Base-by-base conservation (phyloP, 2,113 vertebrate genomes). In the Tachysurus fulvidraco region DNA sequence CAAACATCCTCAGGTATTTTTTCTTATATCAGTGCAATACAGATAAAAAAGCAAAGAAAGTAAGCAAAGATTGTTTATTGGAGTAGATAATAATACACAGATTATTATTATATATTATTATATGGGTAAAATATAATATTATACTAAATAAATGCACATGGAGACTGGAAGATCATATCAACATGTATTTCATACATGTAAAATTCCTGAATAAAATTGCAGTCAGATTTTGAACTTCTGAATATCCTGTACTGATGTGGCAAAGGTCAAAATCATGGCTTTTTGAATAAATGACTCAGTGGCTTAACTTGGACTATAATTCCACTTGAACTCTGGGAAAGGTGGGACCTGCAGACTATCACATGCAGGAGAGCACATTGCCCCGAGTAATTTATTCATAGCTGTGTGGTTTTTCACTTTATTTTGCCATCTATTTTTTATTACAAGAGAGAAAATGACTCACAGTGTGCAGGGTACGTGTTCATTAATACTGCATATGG, bases 321-420 rank as follows among this genome's bases (percentile, higher is more conserved):
- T 73, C 69, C 67, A 17, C 25, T 89, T 80, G 84, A 78, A 79
- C 85, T 85, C 14, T 82, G 84, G 67, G 81, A 73, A 78, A n/a
- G 84, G 69, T 44, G 69, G 69, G 67, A 52, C 84, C 13, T 52
- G 52, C 57, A 44, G 9, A 81, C 81, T 41, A 79, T 87, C 69
- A 41, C 80, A 81, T 28, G 83, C 57, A 88, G 67, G 76, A 23
- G 65, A 62, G 62, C 65, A 83, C 81, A 85, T 59, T 62, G 86
- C 59, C 44, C 77, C 50, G 73, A 87, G 87, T 91, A 86, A 91
- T 87, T 90, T 91, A 90, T 90, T 90, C 87, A 91, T 91, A 85
- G 81, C 81, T 46, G 81, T 78, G 69, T 87, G 81, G 30, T 79
- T 65, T 91, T 89, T 89, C 67, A 86, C 59, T 87, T 83, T 88